A percentile compares a stretch with the other conserved stretches of the same genome.
These are phyloP conservation scores for Oceanites oceanicus DNA, from an alignment of 2,113 vertebrate genomes.

Conservation along the genomic window DNA sequence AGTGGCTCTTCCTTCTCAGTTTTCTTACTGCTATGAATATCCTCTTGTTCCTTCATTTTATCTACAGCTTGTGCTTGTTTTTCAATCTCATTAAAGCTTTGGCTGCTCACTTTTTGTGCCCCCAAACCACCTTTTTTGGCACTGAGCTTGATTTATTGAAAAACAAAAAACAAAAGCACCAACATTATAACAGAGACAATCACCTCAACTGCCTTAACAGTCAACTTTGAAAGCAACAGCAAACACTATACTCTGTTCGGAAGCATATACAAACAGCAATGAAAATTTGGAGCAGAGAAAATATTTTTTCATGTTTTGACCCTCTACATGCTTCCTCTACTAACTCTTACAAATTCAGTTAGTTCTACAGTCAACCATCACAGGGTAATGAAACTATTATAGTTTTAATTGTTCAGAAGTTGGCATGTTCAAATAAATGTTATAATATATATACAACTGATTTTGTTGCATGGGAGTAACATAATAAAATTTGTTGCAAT, in stretches of 20 bases:
- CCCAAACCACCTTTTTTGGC: conserved; percentile 90
- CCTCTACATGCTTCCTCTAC: background rate
- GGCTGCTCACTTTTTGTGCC: conserved; percentile 89
- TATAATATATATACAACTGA: background rate
- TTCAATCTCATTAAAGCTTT: conserved; percentile 87
- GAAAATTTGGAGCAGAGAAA: background rate
- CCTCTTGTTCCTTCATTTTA: conserved; percentile 78
- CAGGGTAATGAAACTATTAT: background rate
- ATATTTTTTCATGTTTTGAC: background rate
- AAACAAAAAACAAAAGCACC: background rate
- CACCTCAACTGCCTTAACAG: background rate
- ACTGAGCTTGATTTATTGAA: conserved; percentile 76
- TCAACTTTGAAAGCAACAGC: background rate
- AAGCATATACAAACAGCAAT: background rate
- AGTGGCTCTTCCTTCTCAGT: conserved; percentile 73
- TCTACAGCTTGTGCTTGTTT: conserved; percentile 90
- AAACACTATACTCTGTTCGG: background rate
- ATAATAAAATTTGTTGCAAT: background rate
- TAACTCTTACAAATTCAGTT: background rate
- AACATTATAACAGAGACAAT: background rate
- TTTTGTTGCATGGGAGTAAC: background rate
- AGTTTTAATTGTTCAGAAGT: background rate
- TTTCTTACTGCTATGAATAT: conserved; percentile 50
- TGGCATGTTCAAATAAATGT: background rate
- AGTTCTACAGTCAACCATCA: background rate